phyloP scores from a whole-genome alignment of 2,797 vertebrate species.

The Onychomys leucogaster region DNA sequence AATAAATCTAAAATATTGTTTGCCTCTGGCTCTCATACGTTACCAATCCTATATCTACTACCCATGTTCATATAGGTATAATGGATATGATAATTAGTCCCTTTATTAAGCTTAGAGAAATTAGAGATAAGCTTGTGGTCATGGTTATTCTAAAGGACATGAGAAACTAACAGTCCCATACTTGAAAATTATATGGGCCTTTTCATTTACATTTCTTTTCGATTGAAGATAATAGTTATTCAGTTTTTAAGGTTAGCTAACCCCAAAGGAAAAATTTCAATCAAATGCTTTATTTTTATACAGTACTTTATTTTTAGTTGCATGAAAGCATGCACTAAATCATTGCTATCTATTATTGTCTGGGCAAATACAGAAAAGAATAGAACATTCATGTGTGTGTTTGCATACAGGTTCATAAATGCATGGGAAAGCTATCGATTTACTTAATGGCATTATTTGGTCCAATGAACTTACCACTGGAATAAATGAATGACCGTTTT shows the following conservation, averaged over 20 bases:
- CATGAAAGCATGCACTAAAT: not conserved
- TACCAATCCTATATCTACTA: not conserved
- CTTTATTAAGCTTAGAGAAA: slow-evolving; percentile 41
- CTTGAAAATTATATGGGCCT: not conserved
- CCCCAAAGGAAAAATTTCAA: not conserved
- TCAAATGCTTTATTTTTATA: slow-evolving; percentile 33
- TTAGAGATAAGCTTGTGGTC: not conserved
- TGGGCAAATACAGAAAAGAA: not conserved
- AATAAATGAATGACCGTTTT: slow-evolving; percentile 12
- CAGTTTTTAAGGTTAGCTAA: slow-evolving; percentile 2
- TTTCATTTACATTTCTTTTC: slow-evolving; percentile 11
- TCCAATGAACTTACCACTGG: not conserved
- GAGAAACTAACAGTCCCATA: slow-evolving; percentile 1
- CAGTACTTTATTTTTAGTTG: not conserved
- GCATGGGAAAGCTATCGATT: not conserved
- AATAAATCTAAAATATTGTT: not conserved
- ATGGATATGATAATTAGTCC: not conserved
- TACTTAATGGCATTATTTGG: not conserved
- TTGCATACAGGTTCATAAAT: slow-evolving; percentile 21
- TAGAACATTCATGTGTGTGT: not conserved
- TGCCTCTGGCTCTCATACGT: not conserved
- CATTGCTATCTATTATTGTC: not conserved
- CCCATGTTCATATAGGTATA: not conserved
- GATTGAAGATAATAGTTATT: slow-evolving; percentile 20
- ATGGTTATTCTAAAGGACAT: not conserved